Base-by-base conservation (phyloP, 2,113 vertebrate genomes). In the Zosterops lateralis region DNA sequence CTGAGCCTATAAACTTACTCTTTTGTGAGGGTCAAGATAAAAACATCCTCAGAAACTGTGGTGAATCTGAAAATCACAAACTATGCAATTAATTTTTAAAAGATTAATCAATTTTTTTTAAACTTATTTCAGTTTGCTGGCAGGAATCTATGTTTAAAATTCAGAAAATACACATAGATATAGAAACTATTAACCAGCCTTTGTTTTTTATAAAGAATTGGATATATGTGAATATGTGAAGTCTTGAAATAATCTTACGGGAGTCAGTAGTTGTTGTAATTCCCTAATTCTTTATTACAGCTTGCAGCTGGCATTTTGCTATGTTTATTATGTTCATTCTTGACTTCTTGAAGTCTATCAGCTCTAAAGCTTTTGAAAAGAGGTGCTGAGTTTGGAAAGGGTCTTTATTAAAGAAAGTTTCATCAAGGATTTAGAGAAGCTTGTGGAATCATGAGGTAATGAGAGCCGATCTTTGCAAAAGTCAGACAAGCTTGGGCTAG, bases 401-500 rank as follows among this genome's bases (percentile, higher is more conserved):
- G n/a, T 57, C 21, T 94, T 93, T 89, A 53, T 45, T 77, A 38
- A n/a, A 64, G 60, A 75, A 53, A 65, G 6, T 53, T 38, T 89
- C 76, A 86, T 80, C 65, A 48, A 81, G 65, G n/a, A 56, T 40
- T 95, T 72, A 81, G 0, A 71, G 76, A 75, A 89, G 29, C 66
- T 87, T 87, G 45, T 87, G 32, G 65, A 81, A 77, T 90, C 70
- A 68, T 34, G 36, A 81, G 32, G 24, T 61, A 64, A 78, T 53
- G 57, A 87, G 40, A 67, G 40, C 8, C 88, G 54, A 58, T 93
- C 56, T 86, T 64, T 78, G 17, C 7, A 70, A 26, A 87, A 87
- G 28, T 65, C 58, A 84, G 87, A 18, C 81, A 95, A 92, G 87
- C 60, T 89, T 36, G 75, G 78, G 36, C 87, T 84, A 65, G 89